Evolutionary conservation across 2,113 vertebrate genomes (phyloP), one percentile per base, ranked within the genome.

Genomic region (Bubo scandiacus): DNA sequence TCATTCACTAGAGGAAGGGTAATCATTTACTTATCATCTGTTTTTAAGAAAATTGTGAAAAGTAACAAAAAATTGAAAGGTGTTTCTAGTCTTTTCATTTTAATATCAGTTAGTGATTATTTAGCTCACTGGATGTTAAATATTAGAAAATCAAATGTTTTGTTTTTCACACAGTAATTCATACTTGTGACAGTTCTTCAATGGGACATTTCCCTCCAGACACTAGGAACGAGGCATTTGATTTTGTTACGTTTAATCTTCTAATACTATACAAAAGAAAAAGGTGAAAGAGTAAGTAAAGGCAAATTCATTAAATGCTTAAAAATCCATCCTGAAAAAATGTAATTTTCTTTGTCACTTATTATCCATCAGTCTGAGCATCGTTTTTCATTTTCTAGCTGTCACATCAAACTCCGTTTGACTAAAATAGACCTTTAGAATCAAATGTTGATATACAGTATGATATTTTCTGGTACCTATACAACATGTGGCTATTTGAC

Each of bases 341-440:
- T 2, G 6, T 30, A 12, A 62, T 66, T 82, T 81, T 86, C 59
- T 78, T 72, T 90, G 75, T 84, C 54, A 79, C 52, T 94, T 80
- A 52, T 83, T 71, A 94, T 55, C 65, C 13, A 66, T 78, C 73
- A 94, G 42, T 57, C 78, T 83, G 21, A 83, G 42, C 34, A 71
- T 16, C 29, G 58, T 82, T 81, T 90, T 62, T 81, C 61, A 65
- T 90, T 95, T 95, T 84, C 26, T 52, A 81, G 38, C 49, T 91
- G 74, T 94, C 93, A 94, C 25, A 86, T 90, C 54, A 78, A 96
- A 81, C 22, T 75, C 58, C 30, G 66, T 74, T 68, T 72, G 62
- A 92, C 65, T 81, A 72, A 91, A 96, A 80, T 38, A 88, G 94
- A 77, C 23, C 40, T 59, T 82, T 36, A 29, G n/a, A 91, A 91